Percentiles rank a stretch among this genome's conserved stretches.
These are phyloP conservation scores for Cepaea hortensis DNA, from an alignment of 2,888 invertebrate genomes.

Conservation along the genomic window DNA sequence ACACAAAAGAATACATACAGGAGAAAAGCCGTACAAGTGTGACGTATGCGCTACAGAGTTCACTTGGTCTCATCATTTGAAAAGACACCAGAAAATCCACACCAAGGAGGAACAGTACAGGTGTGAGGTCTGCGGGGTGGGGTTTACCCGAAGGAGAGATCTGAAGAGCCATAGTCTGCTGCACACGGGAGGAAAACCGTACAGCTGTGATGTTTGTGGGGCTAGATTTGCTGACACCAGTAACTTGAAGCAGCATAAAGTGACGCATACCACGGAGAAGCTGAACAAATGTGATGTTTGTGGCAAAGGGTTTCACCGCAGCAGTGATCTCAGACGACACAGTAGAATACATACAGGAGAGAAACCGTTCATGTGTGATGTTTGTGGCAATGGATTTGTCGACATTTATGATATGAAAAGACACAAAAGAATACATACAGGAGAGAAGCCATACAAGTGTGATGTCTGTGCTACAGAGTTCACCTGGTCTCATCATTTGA, in stretches of 20 bases:
- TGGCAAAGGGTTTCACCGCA: background rate
- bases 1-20: slow-evolving; percentile 10
- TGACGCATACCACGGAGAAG: background rate
- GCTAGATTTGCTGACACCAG: background rate
- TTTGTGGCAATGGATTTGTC: background rate
- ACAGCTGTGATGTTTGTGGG: slow-evolving; percentile 10
- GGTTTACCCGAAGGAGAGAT: background rate
- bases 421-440: slow-evolving; percentile 1
- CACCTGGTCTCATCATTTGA: background rate
- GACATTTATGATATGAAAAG: background rate
- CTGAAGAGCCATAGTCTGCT: background rate
- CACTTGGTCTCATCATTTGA: background rate
- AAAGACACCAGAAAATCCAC: slow-evolving; percentile 6
- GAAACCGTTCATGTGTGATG: slow-evolving; percentile 2
- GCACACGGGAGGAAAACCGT: slow-evolving; percentile 2
- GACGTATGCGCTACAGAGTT: background rate
- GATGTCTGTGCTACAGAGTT: background rate
- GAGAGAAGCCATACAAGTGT: background rate
- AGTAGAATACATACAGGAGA: background rate
- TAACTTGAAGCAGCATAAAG: background rate
- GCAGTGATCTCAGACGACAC: background rate
- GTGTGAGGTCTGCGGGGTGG: background rate
- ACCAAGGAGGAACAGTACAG: background rate
- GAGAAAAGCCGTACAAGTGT: slow-evolving; percentile 21
- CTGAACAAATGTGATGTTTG: slow-evolving; percentile 4